Evolutionary conservation across 2,888 invertebrate genomes (phyloP), one percentile per base, ranked within the genome.

Genomic region (Agrotis puta): DNA sequence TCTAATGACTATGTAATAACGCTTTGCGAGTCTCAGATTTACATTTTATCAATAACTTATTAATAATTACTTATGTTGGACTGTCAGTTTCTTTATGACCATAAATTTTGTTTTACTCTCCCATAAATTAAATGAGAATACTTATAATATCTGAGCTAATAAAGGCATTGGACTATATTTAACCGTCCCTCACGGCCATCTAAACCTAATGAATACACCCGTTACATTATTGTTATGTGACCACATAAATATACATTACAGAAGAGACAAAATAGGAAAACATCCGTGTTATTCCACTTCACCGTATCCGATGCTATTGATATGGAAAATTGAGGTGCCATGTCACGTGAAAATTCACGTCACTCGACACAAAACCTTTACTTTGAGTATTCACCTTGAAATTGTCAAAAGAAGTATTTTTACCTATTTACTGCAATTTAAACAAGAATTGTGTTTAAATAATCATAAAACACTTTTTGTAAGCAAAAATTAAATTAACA

Each of bases 371-470:
- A 58, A 68, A 68, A 43, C 62, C 59, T 54, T 73, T 53, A 64
- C 14, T 62, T 58, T 70, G 70, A 69, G 45, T 77, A 68, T 77
- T 84, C 71, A 85, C 80, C 80, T 72, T 43, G 13, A 16, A 27
- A 58, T 62, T 48, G 11, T 45, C 13, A 16, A 5, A 11, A 13
- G 54, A 45, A 77, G 50, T 45, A 20, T 70, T 59, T 57, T 59
- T 47, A 56, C 56, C 56, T 33, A n/a, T 56, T n/a, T 33, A 71
- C 24, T 62, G 59, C 57, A 51, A 47, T 62, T 56, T 70, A 65
- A 54, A 62, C 58, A 50, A 53, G 27, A 20, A 11, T 45, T 53
- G 22, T 72, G 53, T 64, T 43, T 64, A 53, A 45, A 67, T 48
- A 51, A 39, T 27, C 59, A 56, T 43, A 56, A n/a, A 51, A 33